These are phyloP conservation scores for Conistra vaccinii DNA, from an alignment of 2,888 invertebrate genomes.

Conservation along the genomic window DNA sequence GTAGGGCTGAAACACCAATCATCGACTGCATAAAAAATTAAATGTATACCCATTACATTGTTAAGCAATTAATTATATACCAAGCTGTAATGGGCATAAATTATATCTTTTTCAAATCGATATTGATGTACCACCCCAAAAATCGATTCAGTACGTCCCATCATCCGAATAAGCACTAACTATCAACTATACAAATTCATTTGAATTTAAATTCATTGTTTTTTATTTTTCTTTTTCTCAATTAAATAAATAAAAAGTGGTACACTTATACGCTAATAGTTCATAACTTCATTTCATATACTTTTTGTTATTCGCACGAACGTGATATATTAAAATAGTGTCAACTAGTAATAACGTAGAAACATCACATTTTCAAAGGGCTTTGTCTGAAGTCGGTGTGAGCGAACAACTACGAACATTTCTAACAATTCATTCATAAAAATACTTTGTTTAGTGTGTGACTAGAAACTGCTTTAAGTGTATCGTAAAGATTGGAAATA, in stretches of 20 bases:
- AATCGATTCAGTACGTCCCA: constrained; percentile 53
- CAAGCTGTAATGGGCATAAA: constrained; percentile 54
- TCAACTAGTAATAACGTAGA: constrained; percentile 82
- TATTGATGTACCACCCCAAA: constrained; percentile 56
- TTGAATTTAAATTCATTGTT: constrained; percentile 77
- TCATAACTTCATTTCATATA: constrained; percentile 85
- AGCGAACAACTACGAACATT: constrained; percentile 71
- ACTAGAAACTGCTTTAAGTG: constrained; percentile 75
- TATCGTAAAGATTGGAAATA: constrained; percentile 63
- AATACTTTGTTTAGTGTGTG: constrained; percentile 69
- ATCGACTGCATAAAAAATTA: constrained; percentile 36
- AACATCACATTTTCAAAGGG: constrained; percentile 85
- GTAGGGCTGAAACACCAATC: constrained; percentile 47
- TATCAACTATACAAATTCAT: constrained; percentile 72
- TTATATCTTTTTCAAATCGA: constrained; percentile 58
- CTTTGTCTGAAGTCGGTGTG: constrained; percentile 75
- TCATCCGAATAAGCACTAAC: constrained; percentile 69
- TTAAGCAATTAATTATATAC: constrained; percentile 64
- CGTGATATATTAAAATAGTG: constrained; percentile 86
- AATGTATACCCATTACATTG: constrained; percentile 54
- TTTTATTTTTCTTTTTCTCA: constrained; percentile 65
- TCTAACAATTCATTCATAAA: constrained; percentile 63
- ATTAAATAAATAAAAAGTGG: constrained; percentile 84
- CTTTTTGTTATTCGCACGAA: constrained; percentile 78
- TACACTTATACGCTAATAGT: constrained; percentile 86